Percentiles rank a stretch among this genome's conserved stretches.
These are phyloP conservation scores for Phymorhynchus buccinoides DNA, from an alignment of 1,140 invertebrate genomes.

Conservation along the genomic window DNA sequence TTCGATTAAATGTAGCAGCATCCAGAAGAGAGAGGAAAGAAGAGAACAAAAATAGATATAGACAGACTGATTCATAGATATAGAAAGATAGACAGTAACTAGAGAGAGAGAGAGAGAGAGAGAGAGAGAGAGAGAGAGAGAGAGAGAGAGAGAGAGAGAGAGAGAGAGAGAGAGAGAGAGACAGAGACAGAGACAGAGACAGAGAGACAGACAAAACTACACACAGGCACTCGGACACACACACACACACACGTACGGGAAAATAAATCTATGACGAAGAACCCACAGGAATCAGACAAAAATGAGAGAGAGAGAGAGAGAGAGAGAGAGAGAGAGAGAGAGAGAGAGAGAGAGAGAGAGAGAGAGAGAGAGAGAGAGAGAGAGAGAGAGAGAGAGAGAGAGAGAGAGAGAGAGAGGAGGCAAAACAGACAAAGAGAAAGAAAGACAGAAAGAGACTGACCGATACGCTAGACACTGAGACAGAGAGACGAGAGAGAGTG, in stretches of 20 bases:
- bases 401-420: neutral
- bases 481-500: neutral
- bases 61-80: no score
- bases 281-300: no score
- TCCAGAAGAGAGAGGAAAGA: no score
- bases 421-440: neutral
- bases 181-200: constrained; percentile 14
- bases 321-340: constrained; percentile 19
- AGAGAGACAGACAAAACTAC: no score
- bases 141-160: constrained; percentile 13
- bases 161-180: constrained; percentile 18
- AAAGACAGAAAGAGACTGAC: neutral
- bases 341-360: neutral
- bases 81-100: no score
- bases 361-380: constrained; percentile 1
- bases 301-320: constrained; percentile 19
- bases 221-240: no score
- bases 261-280: no score
- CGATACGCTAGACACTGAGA: no score
- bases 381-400: constrained; percentile 20
- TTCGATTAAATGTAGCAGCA: no score
- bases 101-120: constrained; percentile 2
- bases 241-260: no score
- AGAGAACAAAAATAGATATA: no score
- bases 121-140: constrained; percentile 26